A percentile compares a stretch with the other conserved stretches of the same genome.
phyloP scores from a whole-genome alignment of 2,888 invertebrate species.

The Lypha dubia region DNA sequence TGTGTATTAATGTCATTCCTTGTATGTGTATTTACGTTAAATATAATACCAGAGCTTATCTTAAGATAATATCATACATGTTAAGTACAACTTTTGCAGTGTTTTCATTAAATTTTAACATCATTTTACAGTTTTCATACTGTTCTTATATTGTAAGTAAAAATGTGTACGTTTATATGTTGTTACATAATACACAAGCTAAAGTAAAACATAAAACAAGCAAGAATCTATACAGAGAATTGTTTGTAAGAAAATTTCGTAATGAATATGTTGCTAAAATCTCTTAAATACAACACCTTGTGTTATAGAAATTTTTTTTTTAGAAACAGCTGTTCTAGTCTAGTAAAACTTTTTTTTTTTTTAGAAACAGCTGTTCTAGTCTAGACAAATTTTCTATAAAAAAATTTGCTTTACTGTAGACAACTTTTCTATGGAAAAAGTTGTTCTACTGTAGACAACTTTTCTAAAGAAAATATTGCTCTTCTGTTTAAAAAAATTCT shows the following conservation, averaged over 20 bases:
- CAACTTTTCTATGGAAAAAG: not conserved
- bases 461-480: no score
- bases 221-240: no score
- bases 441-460: not conserved
- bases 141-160: not conserved
- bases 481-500: not conserved
- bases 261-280: no score
- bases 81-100: conserved; percentile 61
- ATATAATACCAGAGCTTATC: conserved; percentile 53
- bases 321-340: not conserved
- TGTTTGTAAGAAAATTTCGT: not conserved
- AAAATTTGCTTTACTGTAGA: not conserved
- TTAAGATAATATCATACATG: conserved; percentile 63
- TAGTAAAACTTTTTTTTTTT: not conserved
- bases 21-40: conserved; percentile 33
- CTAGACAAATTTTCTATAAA: not conserved
- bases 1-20: conserved; percentile 10
- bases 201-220: not conserved
- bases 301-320: not conserved
- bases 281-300: conserved; percentile 7
- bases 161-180: not conserved
- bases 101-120: conserved; percentile 67
- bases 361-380: not conserved
- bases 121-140: conserved; percentile 39
- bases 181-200: not conserved